phyloP scores from a whole-genome alignment of 2,888 invertebrate genomes.

The Iselma pallidipennis region DNA sequence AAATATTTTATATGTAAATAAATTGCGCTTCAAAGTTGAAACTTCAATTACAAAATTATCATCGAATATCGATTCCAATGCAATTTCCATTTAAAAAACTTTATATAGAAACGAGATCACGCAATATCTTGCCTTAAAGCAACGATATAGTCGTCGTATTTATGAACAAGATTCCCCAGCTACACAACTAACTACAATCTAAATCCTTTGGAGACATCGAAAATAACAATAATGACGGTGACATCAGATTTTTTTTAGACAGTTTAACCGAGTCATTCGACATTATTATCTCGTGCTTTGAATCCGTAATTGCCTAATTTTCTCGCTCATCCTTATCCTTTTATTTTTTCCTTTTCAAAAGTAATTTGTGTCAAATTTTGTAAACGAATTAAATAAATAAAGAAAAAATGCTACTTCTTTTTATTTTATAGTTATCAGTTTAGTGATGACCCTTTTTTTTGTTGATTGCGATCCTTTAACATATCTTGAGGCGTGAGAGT shows the following conservation, averaged over 20 bases:
- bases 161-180: neutral
- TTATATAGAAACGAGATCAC: neutral
- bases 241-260: neutral
- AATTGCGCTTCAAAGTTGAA: neutral
- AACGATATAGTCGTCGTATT: neutral
- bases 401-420: neutral
- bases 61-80: neutral
- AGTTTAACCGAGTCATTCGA: neutral
- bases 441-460: neutral
- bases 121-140: neutral
- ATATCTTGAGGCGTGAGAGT: neutral
- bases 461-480: neutral
- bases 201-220: neutral
- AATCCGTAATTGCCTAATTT: neutral
- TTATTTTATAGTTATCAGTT: neutral
- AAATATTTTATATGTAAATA: neutral
- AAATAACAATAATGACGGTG: neutral
- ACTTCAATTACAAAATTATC: neutral
- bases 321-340: neutral
- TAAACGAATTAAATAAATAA: neutral
- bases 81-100: neutral
- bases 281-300: neutral
- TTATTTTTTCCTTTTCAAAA: neutral
- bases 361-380: neutral
- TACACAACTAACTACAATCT: neutral